Evolutionary conservation across 2,113 vertebrate genomes (phyloP), one percentile per base, ranked within the genome.

Genomic region (Nothocercus nigrocapillus): DNA sequence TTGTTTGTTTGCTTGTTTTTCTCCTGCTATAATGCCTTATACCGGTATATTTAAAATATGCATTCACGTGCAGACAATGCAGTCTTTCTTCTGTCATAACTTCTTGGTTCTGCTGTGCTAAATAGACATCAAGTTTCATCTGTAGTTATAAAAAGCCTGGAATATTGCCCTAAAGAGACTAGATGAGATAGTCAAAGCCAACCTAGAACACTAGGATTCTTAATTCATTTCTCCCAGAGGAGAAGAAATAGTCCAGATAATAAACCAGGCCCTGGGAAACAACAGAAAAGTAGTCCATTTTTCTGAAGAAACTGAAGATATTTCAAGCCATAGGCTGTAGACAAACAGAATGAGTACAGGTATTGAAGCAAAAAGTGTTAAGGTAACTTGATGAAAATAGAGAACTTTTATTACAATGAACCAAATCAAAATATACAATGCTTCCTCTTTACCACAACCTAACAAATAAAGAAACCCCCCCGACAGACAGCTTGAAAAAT

Each of bases 401-500:
- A 44, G 40, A 86, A 53, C 25, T 64, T 85, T 85, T 44, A 89
- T 42, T 88, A 93, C 32, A 94, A 25, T 19, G 10, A 93, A 89
- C 19, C 32, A 79, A 90, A 90, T 53, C 6, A 91, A 94, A 91
- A 90, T 2, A 68, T 0, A 36, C 3, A 24, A 82, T 85, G 86
- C 34, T 4, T 88, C 15, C 49, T 93, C 62, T 62, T 32, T 42
- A 47, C 47, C 5, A 67, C 40, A 83, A 89, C 16, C 3, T 66
- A 66, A 89, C 32, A 22, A 86, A 83, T 38, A 80, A 82, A 95
- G 78, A 94, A 93, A 86, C 4, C 2, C 38, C 36, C 92, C 94
- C 54, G 63, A 93, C 80, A 90, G 82, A 89, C 94, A 88, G 76
- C 62, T 95, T 93, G 90, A 94, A 95, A 91, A 91, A 78, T 70